Base-by-base conservation (phyloP, 2,888 invertebrate genomes). In the Melanchra persicariae region DNA sequence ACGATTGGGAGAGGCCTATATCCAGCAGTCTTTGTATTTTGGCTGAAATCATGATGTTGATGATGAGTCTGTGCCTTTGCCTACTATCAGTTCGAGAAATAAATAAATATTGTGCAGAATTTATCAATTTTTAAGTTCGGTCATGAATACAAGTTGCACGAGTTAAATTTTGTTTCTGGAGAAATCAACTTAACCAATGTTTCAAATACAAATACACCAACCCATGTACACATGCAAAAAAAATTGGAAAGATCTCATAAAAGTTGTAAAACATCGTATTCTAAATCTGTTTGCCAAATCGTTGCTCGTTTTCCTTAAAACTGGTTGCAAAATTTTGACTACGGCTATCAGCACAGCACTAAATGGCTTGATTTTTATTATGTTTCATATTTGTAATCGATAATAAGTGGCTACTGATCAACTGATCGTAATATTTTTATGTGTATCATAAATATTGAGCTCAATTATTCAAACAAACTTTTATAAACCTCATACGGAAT, bases 391-490 rank as follows among this genome's bases (percentile, higher is more conserved):
- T 84, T 77, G 77, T 84, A 81, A 76, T 79, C 73, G 82, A 81
- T 81, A 85, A 82, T 70, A 82, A 77, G 79, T 73, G 61, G 84
- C 85, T 85, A 77, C 85, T 85, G 85, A 85, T 85, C 79, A 79
- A 82, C 81, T 76, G 74, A 71, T 77, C 77, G 73, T 85, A 79
- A 82, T 85, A 84, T 79, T 84, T 85, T 85, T 81, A 85, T 84
- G 74, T 84, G 59, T 43, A 74, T 74, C 81, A 77, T 85, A 85
- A 84, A 85, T 84, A 82, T 81, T 52, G 61, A 63, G 59, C 77
- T 81, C 77, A 79, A 85, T 84, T 84, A 79, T 77, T 57, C 77
- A 84, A 84, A 85, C 84, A 81, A 80, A 83, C 69, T 78, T 72
- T 66, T 66, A 58, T 77, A 65, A 69, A 59, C 59, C 52, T 65